A percentile compares a stretch with the other conserved stretches of the same genome.
These are phyloP conservation scores for Ranitomeya imitator DNA, from an alignment of 2,113 vertebrate species.

Conservation along the genomic window DNA sequence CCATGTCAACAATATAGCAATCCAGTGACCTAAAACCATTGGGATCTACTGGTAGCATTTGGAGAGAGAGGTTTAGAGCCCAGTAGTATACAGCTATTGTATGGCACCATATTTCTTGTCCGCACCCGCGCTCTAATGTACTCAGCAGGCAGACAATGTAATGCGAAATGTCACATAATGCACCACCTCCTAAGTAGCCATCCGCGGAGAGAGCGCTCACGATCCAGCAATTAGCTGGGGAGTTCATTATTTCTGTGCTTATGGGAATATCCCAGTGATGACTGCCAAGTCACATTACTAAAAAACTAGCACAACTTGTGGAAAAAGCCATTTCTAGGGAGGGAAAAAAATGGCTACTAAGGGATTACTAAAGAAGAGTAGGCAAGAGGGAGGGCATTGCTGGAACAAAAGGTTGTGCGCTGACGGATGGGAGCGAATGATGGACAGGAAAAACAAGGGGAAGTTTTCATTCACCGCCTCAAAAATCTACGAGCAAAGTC, in stretches of 20 bases:
- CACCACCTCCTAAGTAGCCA: background rate
- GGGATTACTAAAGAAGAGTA: background rate
- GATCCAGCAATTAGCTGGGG: background rate
- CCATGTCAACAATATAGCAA: background rate
- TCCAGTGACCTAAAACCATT: background rate
- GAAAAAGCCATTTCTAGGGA: slow-evolving; percentile 28
- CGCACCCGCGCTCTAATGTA: background rate
- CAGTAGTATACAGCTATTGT: background rate
- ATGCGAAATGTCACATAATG: background rate
- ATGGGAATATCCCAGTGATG: background rate
- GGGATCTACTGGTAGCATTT: background rate
- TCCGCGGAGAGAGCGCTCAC: background rate
- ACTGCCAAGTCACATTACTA: background rate
- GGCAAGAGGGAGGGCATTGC: background rate
- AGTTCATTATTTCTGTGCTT: background rate
- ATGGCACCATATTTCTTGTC: background rate
- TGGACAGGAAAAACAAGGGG: slow-evolving; percentile 38
- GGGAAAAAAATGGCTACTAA: background rate
- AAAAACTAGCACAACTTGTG: background rate
- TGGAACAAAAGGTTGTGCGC: slow-evolving; percentile 12
- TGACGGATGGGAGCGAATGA: background rate
- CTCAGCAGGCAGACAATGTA: background rate
- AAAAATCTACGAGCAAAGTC: background rate
- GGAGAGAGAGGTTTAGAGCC: background rate
- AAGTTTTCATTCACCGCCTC: background rate